These are phyloP conservation scores for Drosophila lini DNA, from an alignment of 1,140 invertebrate genomes.

Conservation along the genomic window DNA sequence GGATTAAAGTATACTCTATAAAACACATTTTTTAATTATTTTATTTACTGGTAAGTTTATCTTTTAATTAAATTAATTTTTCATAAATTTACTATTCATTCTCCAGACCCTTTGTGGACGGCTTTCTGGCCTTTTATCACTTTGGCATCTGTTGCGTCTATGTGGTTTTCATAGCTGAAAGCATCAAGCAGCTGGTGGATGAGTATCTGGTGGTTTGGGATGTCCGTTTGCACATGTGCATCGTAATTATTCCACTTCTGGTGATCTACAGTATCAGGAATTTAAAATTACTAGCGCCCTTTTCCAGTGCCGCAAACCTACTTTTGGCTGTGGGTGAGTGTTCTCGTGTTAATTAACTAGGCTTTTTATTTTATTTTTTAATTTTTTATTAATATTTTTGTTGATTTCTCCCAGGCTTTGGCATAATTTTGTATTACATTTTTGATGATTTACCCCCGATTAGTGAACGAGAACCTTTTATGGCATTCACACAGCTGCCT, in stretches of 20 bases:
- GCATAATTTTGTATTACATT: conserved; percentile 89
- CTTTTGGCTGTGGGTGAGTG: conserved; percentile 87
- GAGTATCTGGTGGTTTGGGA: conserved; percentile 84
- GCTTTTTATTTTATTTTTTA: not conserved
- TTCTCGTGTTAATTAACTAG: too few species aligned
- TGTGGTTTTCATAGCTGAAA: conserved; percentile 93
- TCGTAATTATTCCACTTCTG: conserved; percentile 89
- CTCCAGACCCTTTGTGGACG: conserved; percentile 86
- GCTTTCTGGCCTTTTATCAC: conserved; percentile 93
- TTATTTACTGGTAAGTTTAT: not conserved
- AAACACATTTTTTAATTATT: too few species aligned
- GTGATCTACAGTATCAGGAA: conserved; percentile 90
- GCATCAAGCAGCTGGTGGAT: conserved; percentile 87
- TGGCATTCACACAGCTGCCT: conserved; percentile 86
- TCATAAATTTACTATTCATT: too few species aligned
- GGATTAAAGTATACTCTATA: too few species aligned
- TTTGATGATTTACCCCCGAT: conserved; percentile 87
- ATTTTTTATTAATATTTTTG: not conserved
- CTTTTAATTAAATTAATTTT: not conserved
- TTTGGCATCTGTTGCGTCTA: conserved; percentile 96
- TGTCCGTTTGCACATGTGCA: conserved; percentile 77
- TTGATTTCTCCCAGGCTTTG: conserved; percentile 83
- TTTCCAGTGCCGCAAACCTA: conserved; percentile 92
- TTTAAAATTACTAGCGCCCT: conserved; percentile 91
- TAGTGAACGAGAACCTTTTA: conserved; percentile 86